Evolutionary conservation across 2,888 invertebrate species (phyloP), one percentile per base, ranked within the genome.

Genomic region (Mythimna vitellina): DNA sequence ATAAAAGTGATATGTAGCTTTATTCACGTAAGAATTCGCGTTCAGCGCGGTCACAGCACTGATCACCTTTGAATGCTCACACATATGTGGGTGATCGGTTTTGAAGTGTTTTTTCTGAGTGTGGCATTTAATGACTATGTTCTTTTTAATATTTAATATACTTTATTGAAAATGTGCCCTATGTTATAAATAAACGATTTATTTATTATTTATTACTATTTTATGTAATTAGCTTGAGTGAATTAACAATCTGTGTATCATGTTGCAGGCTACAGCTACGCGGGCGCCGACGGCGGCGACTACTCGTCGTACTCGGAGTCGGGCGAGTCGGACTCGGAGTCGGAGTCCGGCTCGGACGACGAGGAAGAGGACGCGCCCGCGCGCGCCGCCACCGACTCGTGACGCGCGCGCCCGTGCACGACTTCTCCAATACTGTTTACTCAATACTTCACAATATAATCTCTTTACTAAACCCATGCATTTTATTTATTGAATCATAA

Each of bases 221-320:
- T 6, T 0, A 14, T 42, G 14, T n/a, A 8, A 9, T 49, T 20
- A n/a, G 20, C 9, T 20, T 49, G 49, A 20, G 20, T 17, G 20
- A 51, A 51, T 51, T n/a, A n/a, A n/a, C 14, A 3, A 35, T 2
- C 1, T 29, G 20, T 32, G 38, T 35, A 17, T 29, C 10, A 1
- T 51, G 65, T 80, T 73, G 6, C 81, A 73, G 95, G 97, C 54
- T 97, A 97, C 83, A 93, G 97, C 54, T 97, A 97, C 83, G 92
- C 93, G 60, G 94, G 90, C 10, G 94, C 92, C 2, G 96, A 96
- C 73, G 96, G 93, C 60, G 96, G 93, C 12, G 93, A 92, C 80
- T 94, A 91, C 86, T 92, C 93, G 78, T 95, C 94, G 35, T 94
- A 96, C 76, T 95, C 96, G 9, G 96, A 96, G 25, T 96, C 20